Evolutionary conservation across 2,113 vertebrate genomes (phyloP).

Genomic region (Lanius ludovicianus): DNA sequence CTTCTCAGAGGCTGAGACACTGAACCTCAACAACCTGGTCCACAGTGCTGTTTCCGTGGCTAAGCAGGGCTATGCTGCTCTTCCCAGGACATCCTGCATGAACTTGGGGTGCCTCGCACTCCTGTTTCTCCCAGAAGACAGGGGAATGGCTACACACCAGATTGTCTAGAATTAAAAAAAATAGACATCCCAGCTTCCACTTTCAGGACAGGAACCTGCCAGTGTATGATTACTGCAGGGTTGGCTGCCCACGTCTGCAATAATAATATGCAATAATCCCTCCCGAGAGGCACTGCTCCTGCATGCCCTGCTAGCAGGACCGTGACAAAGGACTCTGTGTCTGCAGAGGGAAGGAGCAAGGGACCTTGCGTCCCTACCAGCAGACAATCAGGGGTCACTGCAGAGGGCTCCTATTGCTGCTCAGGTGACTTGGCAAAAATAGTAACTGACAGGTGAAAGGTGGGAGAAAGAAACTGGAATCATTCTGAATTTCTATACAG

Average conservation of each 20-base stretch:
- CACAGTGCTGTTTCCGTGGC: neutral
- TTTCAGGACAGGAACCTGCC: neutral
- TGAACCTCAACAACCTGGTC: rapidly evolving
- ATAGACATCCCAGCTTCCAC: neutral
- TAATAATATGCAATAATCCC: neutral
- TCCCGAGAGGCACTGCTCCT: neutral
- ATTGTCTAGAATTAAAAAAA: neutral
- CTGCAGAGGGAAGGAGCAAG: neutral
- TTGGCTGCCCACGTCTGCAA: neutral
- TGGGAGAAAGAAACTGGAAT: neutral
- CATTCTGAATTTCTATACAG: neutral
- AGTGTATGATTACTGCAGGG: neutral
- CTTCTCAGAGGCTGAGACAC: neutral
- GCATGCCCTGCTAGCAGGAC: neutral
- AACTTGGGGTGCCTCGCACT: neutral
- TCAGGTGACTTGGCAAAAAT: neutral
- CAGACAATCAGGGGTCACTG: rapidly evolving
- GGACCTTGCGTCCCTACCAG: neutral
- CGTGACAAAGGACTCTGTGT: neutral
- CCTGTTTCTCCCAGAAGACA: neutral
- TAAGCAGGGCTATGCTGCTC: rapidly evolving
- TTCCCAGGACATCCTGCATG: rapidly evolving
- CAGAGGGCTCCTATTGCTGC: rapidly evolving
- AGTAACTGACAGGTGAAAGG: neutral
- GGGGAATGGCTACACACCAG: neutral